Evolutionary conservation across 2,113 vertebrate species (phyloP).

Genomic region (Pelecanus crispus): DNA sequence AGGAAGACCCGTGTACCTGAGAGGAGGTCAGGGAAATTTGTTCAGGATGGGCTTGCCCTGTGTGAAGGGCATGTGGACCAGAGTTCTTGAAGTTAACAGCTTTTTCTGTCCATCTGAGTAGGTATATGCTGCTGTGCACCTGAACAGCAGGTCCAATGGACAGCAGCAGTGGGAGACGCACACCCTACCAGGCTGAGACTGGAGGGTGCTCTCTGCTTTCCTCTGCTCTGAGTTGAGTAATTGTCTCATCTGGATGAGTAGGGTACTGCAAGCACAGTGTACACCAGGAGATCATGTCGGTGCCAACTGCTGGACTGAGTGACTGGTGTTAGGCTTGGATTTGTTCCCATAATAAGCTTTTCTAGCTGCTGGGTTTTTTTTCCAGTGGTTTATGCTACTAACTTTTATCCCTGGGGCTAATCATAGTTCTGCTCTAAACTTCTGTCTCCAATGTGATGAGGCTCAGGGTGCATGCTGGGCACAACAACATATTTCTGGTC

Average conservation of each 20-base stretch:
- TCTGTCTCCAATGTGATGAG: background rate
- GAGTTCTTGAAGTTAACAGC: background rate
- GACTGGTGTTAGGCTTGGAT: background rate
- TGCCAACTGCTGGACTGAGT: background rate
- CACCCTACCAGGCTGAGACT: background rate
- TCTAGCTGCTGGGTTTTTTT: fast-evolving
- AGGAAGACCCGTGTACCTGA: background rate
- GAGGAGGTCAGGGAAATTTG: background rate
- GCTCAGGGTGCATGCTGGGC: background rate
- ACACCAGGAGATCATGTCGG: background rate
- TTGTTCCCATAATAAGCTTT: background rate
- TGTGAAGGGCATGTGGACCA: background rate
- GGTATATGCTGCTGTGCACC: fast-evolving
- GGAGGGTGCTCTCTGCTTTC: background rate
- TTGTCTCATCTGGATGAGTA: background rate
- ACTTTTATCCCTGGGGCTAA: background rate
- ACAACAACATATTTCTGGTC: background rate
- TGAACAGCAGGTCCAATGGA: background rate
- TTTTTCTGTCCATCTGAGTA: background rate
- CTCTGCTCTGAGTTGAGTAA: background rate
- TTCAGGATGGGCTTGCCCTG: background rate
- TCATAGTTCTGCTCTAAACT: background rate
- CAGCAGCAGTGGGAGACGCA: too few species aligned
- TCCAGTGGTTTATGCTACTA: background rate
- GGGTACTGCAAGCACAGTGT: background rate